Evolutionary conservation across 2,113 vertebrate genomes (phyloP).

Genomic region (Rallus limicola): DNA sequence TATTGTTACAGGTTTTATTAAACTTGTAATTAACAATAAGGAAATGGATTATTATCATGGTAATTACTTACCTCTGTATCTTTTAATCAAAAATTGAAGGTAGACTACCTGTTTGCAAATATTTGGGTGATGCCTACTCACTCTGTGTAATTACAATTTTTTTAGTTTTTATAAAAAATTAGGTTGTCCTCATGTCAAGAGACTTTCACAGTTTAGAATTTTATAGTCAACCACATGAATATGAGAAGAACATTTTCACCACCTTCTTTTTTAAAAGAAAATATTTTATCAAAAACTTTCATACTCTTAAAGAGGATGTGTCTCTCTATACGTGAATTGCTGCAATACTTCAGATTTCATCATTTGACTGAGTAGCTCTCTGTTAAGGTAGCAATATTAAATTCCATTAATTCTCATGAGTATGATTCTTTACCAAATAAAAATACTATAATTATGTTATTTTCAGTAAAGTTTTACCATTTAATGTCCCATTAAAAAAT

Average conservation of each 20-base stretch:
- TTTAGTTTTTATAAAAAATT: neutral
- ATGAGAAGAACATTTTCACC: neutral
- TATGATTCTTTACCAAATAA: neutral
- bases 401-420: neutral
- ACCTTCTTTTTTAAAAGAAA: neutral
- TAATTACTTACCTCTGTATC: neutral
- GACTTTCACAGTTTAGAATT: neutral
- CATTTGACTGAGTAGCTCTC: neutral
- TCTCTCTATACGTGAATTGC: accelerated
- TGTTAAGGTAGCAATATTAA: neutral
- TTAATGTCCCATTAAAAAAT: neutral
- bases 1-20: neutral
- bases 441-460: neutral
- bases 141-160: neutral
- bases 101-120: neutral
- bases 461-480: neutral
- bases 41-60: neutral
- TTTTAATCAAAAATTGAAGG: neutral
- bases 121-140: neutral
- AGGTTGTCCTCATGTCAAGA: neutral
- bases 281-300: neutral
- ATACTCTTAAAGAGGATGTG: neutral
- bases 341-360: neutral
- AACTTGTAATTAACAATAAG: neutral
- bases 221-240: neutral